phyloP scores from a whole-genome alignment of 2,113 vertebrate genomes.

The Ranitomeya variabilis region DNA sequence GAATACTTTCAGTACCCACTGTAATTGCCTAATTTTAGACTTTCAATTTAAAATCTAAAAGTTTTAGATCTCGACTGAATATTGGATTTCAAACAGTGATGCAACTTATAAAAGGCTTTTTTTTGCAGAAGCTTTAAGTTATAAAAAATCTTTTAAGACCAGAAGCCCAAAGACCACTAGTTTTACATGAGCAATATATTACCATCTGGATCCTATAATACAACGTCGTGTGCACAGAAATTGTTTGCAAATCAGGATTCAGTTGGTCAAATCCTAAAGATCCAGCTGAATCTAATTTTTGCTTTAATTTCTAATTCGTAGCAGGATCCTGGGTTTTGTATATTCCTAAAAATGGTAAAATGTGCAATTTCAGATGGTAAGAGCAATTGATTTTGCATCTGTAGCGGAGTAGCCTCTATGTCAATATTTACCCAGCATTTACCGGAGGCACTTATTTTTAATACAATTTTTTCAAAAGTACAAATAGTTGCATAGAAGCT shows the following conservation, averaged over 20 bases:
- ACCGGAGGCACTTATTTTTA: too few species aligned
- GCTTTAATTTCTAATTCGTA: neutral
- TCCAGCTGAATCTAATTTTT: conserved; percentile 8
- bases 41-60: too few species aligned
- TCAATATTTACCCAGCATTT: too few species aligned
- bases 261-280: neutral
- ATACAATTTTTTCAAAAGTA: too few species aligned
- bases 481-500: too few species aligned
- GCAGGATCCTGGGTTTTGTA: neutral
- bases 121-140: neutral
- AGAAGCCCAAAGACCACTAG: neutral
- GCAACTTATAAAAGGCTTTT: neutral
- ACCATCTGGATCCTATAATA: neutral
- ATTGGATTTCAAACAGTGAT: neutral
- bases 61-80: neutral
- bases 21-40: too few species aligned
- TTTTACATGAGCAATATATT: neutral
- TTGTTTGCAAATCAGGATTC: conserved; percentile 16
- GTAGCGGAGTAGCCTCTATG: too few species aligned
- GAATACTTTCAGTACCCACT: too few species aligned
- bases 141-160: neutral
- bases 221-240: neutral
- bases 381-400: neutral
- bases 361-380: neutral
- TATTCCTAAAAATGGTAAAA: neutral